phyloP scores from a whole-genome alignment of 2,113 vertebrate genomes.

The Octodon degus region DNA sequence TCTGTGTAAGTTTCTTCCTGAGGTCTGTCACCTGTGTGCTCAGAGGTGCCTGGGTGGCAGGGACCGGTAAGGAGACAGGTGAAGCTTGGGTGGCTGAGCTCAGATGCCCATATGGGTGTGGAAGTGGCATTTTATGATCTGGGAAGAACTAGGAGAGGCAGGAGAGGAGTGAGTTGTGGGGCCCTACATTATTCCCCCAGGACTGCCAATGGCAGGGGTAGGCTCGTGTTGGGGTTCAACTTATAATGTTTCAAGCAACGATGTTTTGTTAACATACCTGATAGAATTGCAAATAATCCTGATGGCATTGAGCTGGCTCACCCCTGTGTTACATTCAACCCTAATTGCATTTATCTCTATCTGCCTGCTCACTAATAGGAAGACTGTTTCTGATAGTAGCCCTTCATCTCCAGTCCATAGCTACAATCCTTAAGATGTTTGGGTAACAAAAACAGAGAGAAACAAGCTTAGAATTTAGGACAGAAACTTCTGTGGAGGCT shows the following conservation, averaged over 20 bases:
- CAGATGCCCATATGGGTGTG: background rate
- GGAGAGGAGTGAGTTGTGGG: background rate
- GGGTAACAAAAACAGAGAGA: background rate
- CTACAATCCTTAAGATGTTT: background rate
- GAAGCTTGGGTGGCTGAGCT: background rate
- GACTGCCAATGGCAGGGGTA: background rate
- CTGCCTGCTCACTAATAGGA: background rate
- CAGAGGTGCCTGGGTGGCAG: background rate
- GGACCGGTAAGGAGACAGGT: background rate
- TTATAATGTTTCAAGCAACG: background rate
- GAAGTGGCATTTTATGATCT: background rate
- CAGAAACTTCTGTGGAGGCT: background rate
- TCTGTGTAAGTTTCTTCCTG: background rate
- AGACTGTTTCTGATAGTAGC: background rate
- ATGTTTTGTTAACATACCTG: background rate
- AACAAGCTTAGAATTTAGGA: slow-evolving; percentile 16
- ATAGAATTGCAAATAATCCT: background rate
- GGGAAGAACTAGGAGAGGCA: background rate
- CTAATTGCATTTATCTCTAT: background rate
- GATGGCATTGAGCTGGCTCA: background rate
- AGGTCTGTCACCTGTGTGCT: background rate
- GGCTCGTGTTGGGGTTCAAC: background rate
- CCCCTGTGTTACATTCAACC: background rate
- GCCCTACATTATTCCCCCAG: background rate
- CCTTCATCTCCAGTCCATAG: background rate